Conservation (phyloP, 2,888 invertebrate genomes). For the Malacosoma neustria region DNA sequence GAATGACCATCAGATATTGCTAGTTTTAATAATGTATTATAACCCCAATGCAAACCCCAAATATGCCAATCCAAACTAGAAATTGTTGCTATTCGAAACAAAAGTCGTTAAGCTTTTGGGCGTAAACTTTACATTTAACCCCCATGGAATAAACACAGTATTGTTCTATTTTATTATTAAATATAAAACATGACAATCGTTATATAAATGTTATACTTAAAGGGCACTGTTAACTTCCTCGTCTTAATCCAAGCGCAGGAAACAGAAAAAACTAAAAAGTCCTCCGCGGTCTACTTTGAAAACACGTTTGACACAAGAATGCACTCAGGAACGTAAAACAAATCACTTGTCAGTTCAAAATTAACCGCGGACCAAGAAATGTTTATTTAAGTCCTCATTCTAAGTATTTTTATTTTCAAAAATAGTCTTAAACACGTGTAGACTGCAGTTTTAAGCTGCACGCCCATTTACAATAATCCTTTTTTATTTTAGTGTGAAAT, state of each 20-base stretch:
- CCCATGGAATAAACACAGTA: too few species aligned
- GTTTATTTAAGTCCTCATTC: conserved; percentile 31
- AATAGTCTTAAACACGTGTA: conserved; percentile 43
- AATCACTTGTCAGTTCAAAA: conserved; percentile 42
- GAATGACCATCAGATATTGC: too few species aligned
- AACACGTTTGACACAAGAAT: conserved; percentile 29
- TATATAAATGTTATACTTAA: too few species aligned
- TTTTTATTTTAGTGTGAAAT: conserved; percentile 33
- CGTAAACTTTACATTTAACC: too few species aligned
- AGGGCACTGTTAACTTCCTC: too few species aligned
- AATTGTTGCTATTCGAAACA: too few species aligned
- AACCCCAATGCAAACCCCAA: too few species aligned
- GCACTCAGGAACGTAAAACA: conserved; percentile 30
- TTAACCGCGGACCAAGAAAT: conserved; percentile 35
- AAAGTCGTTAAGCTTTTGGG: too few species aligned
- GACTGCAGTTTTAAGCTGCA: conserved; percentile 34
- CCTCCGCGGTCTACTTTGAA: conserved; percentile 13
- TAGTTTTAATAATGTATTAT: too few species aligned
- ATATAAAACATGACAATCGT: too few species aligned
- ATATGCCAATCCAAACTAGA: too few species aligned
- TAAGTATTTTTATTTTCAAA: conserved; percentile 7
- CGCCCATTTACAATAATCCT: conserved; percentile 57
- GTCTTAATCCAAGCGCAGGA: conserved; percentile 3
- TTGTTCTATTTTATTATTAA: too few species aligned
- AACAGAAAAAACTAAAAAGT: conserved; percentile 3